Conservation (phyloP, 2,888 invertebrate genomes). For the Kuschelorhynchus macadamiae region DNA sequence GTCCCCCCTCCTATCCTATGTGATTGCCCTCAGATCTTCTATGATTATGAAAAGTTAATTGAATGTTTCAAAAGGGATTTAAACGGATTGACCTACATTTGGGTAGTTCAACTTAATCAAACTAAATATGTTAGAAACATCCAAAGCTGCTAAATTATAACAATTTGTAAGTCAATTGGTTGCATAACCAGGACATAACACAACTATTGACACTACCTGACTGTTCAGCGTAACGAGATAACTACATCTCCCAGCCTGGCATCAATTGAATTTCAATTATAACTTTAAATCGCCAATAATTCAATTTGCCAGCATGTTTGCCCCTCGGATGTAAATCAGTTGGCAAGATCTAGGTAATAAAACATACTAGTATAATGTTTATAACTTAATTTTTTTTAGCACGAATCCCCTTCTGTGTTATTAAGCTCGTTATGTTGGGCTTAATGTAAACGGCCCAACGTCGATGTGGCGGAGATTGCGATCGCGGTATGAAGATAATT, state of each 20-base stretch:
- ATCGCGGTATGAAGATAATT: slow-evolving; percentile 20
- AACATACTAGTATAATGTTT: slow-evolving; percentile 17
- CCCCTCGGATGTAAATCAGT: slow-evolving; percentile 26
- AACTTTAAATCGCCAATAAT: slow-evolving; percentile 21
- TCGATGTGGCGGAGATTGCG: slow-evolving; percentile 25
- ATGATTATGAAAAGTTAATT: no score
- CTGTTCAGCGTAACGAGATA: neutral
- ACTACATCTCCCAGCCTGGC: neutral
- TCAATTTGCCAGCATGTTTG: slow-evolving; percentile 32
- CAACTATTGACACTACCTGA: slow-evolving; percentile 1
- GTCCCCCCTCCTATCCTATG: no score
- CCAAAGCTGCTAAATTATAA: neutral
- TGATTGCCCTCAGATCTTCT: no score
- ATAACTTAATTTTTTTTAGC: slow-evolving; percentile 21
- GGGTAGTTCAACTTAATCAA: neutral
- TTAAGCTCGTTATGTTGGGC: slow-evolving; percentile 22
- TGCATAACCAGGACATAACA: slow-evolving; percentile 3
- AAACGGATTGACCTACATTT: no score
- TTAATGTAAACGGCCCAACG: slow-evolving; percentile 22
- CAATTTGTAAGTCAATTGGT: neutral
- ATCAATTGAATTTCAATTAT: slow-evolving; percentile 16
- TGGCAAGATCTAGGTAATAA: slow-evolving; percentile 13
- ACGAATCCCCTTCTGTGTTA: slow-evolving; percentile 15
- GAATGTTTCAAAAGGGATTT: no score
- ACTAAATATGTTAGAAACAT: neutral